Conservation (phyloP, 2,113 vertebrate genomes). For the Empidonax alnorum region DNA sequence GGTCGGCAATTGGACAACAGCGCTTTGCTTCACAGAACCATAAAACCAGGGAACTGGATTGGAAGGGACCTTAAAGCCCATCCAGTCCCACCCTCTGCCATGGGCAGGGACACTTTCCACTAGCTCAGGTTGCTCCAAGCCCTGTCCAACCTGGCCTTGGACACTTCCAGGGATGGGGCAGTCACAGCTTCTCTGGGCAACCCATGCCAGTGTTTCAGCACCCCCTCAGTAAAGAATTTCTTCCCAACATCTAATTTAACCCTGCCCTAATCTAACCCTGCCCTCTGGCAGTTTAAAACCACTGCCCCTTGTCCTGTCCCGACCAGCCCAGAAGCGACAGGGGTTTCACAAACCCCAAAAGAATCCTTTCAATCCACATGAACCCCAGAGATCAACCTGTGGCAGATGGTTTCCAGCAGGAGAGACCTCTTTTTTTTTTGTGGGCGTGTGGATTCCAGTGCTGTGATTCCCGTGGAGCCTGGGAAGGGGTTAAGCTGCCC, state of each 20-base stretch:
- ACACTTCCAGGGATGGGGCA: neutral
- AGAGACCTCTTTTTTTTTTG: neutral
- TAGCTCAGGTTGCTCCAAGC: fast-evolving
- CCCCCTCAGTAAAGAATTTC: neutral
- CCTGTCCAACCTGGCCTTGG: fast-evolving
- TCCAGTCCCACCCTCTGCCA: neutral
- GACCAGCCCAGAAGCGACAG: no score
- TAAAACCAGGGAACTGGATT: no score
- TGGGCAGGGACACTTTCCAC: neutral
- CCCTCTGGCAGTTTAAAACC: neutral
- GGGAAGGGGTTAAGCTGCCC: neutral
- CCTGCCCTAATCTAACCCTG: neutral
- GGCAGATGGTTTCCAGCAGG: neutral
- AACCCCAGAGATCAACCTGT: neutral
- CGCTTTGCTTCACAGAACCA: neutral
- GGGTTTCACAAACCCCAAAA: neutral
- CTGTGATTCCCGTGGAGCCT: neutral
- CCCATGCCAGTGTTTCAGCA: neutral
- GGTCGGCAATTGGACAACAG: neutral
- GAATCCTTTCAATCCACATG: neutral
- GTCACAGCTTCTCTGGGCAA: neutral
- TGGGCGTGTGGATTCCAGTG: no score
- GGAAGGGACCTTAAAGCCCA: neutral
- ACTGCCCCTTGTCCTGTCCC: neutral
- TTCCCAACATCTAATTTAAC: neutral